These are phyloP conservation scores for Oreotrochilus melanogaster DNA, from an alignment of 2,113 vertebrate species.

Conservation along the genomic window DNA sequence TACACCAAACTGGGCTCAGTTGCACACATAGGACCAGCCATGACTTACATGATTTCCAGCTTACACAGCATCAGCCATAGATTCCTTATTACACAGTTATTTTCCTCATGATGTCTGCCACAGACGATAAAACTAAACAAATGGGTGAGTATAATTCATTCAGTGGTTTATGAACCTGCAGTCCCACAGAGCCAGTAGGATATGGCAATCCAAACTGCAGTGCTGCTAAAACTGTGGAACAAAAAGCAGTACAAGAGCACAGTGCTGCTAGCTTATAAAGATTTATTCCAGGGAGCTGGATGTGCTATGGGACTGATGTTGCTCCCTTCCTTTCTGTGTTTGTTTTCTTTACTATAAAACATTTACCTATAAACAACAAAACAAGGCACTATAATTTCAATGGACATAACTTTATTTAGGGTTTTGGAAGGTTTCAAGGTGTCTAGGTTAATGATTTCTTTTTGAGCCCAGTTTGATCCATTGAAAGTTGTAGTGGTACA, in stretches of 20 bases:
- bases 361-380: neutral
- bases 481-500: neutral
- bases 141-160: slow-evolving; percentile 50
- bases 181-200: neutral
- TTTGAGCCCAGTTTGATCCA: neutral
- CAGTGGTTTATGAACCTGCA: slow-evolving; percentile 28
- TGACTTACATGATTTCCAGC: neutral
- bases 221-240: neutral
- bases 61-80: neutral
- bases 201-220: neutral
- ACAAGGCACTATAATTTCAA: neutral
- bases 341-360: neutral
- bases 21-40: neutral
- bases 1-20: neutral
- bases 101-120: slow-evolving; percentile 34
- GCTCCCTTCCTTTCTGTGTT: neutral
- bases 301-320: neutral
- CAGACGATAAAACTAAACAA: slow-evolving; percentile 26
- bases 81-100: slow-evolving; percentile 28
- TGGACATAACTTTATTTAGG: neutral
- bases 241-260: neutral
- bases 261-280: neutral
- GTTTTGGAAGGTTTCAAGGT: neutral
- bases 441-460: neutral
- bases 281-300: neutral